Conservation (phyloP, 2,113 vertebrate species). For the Synodontis membranacea region DNA sequence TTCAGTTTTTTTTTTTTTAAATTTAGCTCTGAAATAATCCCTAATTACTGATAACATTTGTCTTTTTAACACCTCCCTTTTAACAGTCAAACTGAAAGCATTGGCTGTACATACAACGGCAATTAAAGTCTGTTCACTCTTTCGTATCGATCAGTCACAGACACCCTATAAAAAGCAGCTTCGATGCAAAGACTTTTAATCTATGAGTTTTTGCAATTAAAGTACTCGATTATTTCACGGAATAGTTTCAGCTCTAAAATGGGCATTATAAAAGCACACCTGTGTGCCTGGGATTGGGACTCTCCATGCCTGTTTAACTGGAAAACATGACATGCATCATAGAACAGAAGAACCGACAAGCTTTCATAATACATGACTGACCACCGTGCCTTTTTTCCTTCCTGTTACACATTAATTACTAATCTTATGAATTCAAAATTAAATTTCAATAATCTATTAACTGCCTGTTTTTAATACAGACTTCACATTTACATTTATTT, state of each 20-base stretch:
- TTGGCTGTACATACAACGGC: background rate
- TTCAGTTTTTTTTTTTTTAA: background rate
- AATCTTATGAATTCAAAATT: background rate
- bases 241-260: background rate
- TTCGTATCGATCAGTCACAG: background rate
- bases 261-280: background rate
- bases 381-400: background rate
- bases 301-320: background rate
- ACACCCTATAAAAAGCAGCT: background rate
- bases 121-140: background rate
- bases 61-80: background rate
- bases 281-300: background rate
- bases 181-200: background rate
- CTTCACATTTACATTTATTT: background rate
- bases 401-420: background rate
- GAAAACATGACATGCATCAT: constrained; percentile 26
- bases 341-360: background rate
- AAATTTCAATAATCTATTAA: background rate
- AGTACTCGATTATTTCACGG: background rate
- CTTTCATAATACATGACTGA: background rate
- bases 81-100: background rate
- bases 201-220: background rate
- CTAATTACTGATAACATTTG: background rate
- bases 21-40: background rate
- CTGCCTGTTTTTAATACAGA: background rate